Conservation (phyloP, 2,888 invertebrate species). For the Gibbula magus region DNA sequence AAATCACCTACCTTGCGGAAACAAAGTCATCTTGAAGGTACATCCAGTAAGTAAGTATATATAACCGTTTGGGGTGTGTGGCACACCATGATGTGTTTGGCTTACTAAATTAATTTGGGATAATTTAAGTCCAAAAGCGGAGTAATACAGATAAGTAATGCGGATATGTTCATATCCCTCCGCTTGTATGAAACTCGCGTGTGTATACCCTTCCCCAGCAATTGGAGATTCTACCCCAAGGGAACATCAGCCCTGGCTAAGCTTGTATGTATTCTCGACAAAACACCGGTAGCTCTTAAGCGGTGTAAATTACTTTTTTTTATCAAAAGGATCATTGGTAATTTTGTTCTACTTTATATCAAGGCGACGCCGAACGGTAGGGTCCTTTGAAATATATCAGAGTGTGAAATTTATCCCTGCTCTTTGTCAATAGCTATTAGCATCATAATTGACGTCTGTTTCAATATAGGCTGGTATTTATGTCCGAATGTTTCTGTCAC, state of each 20-base stretch:
- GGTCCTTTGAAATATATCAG: background rate
- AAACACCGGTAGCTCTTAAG: constrained; percentile 2
- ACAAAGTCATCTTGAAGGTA: background rate
- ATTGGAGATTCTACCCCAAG: background rate
- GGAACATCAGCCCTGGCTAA: background rate
- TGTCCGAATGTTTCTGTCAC: background rate
- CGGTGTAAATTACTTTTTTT: constrained; percentile 21
- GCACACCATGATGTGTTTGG: too few species aligned
- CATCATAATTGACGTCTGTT: constrained; percentile 24
- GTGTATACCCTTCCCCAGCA: background rate
- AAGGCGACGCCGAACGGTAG: constrained; percentile 10
- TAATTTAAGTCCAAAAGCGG: background rate
- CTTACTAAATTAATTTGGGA: too few species aligned
- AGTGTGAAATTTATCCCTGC: background rate
- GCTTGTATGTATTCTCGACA: background rate
- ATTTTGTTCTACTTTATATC: constrained; percentile 22
- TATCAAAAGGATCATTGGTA: constrained; percentile 20
- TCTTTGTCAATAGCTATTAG: background rate
- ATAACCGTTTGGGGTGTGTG: too few species aligned
- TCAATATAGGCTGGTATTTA: constrained; percentile 5
- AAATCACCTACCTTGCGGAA: background rate
- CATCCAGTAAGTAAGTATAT: background rate
- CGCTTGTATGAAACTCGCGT: background rate
- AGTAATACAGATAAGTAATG: background rate
- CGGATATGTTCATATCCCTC: background rate